Percentiles rank a stretch among this genome's conserved stretches.
Conservation (phyloP, 2,113 vertebrate genomes). For the Pedionomus torquatus region DNA sequence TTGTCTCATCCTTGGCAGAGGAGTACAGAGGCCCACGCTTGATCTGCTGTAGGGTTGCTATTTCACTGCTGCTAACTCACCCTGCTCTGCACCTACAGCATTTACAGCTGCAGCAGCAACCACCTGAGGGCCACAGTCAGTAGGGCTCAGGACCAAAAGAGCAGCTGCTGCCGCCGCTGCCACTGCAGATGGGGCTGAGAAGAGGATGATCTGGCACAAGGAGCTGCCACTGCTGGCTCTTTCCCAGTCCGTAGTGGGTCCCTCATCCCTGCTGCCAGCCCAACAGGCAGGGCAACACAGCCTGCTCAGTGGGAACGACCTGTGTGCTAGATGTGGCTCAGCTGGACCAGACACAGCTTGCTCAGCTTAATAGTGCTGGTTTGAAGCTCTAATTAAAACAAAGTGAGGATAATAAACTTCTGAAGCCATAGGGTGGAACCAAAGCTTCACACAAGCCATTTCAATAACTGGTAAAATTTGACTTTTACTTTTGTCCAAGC, state of each 20-base stretch:
- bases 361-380: not conserved
- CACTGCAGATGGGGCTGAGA: not conserved
- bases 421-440: not conserved
- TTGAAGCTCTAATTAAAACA: slow-evolving; percentile 31
- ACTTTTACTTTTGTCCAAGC: not conserved
- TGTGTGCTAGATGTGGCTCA: not conserved
- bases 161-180: not conserved
- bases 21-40: not conserved
- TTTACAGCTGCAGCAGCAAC: not conserved
- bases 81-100: not conserved
- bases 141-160: not conserved
- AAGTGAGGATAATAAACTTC: not conserved
- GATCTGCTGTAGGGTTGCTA: not conserved
- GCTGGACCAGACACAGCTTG: not conserved
- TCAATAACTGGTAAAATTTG: not conserved
- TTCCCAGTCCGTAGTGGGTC: not conserved
- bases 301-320: not conserved
- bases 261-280: not conserved
- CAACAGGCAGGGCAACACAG: not conserved
- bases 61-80: not conserved
- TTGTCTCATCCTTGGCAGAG: not conserved
- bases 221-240: not conserved
- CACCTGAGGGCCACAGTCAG: not conserved
- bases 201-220: not conserved
- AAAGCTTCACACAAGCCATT: not conserved